phyloP scores from a whole-genome alignment of 2,113 vertebrate genomes.

The Tautogolabrus adspersus region DNA sequence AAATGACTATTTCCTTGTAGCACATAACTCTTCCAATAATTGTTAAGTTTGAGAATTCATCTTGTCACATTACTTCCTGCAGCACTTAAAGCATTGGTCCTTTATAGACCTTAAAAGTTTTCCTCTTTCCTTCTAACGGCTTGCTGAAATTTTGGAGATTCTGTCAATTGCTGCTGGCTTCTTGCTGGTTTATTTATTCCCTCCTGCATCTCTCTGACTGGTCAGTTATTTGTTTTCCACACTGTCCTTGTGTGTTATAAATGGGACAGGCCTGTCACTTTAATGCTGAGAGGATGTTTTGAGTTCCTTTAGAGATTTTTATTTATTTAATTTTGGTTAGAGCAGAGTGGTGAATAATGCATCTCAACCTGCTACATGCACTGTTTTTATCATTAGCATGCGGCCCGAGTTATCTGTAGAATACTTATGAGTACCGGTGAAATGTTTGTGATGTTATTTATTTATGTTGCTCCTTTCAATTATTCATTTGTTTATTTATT shows the following conservation, averaged over 20 bases:
- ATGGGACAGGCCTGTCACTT: conserved; percentile 80
- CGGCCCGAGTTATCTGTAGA: conserved; percentile 81
- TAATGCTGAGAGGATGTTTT: conserved; percentile 71
- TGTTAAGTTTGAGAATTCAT: conserved; percentile 12
- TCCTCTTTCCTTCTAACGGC: conserved; percentile 20
- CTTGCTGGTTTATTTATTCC: conserved; percentile 66
- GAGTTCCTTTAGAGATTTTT: conserved; percentile 78
- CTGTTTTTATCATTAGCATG: conserved; percentile 87
- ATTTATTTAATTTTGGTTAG: conserved; percentile 74
- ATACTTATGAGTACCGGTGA: conserved; percentile 84
- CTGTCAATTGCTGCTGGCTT: conserved; percentile 50
- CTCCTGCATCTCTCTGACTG: conserved; percentile 59
- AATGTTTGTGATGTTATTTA: conserved; percentile 90
- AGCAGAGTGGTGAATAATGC: conserved; percentile 79
- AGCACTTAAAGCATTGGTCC: conserved; percentile 11
- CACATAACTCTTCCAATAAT: conserved; percentile 10
- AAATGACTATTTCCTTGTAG: conserved; percentile 4
- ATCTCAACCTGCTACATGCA: conserved; percentile 77
- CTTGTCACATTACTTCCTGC: conserved; percentile 16
- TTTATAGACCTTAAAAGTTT: conserved; percentile 19
- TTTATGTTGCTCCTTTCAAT: conserved; percentile 88
- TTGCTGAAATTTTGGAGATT: conserved; percentile 49
- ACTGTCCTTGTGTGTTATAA: conserved; percentile 77
- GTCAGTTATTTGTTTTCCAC: conserved; percentile 79
- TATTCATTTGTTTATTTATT: conserved; percentile 92